A percentile compares a stretch with the other conserved stretches of the same genome.
These are phyloP conservation scores for Augiades crinisus DNA, from an alignment of 2,888 invertebrate genomes.

Conservation along the genomic window DNA sequence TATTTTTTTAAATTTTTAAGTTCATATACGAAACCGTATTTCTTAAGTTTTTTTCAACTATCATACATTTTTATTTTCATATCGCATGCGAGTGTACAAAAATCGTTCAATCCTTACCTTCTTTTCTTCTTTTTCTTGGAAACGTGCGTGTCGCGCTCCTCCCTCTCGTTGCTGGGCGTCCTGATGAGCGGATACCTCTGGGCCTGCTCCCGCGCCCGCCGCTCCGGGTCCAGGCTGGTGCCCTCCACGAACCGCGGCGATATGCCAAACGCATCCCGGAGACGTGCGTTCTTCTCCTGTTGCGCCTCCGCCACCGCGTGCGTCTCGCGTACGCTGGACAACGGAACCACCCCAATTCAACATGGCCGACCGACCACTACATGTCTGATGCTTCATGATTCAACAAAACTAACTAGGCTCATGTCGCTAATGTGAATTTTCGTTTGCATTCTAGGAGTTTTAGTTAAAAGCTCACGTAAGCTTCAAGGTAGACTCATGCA, in stretches of 20 bases:
- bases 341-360: constrained; percentile 31
- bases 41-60: no score
- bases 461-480: constrained; percentile 31
- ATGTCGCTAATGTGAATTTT: neutral
- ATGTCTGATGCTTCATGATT: neutral
- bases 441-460: constrained; percentile 9
- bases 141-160: constrained; percentile 57
- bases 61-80: no score
- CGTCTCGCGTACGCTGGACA: constrained; percentile 93
- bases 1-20: no score
- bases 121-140: constrained; percentile 88
- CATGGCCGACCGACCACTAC: constrained; percentile 26
- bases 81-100: no score
- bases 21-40: no score
- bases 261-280: constrained; percentile 97
- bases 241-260: constrained; percentile 97
- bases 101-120: constrained; percentile 82
- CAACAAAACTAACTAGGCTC: neutral
- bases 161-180: constrained; percentile 86
- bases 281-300: constrained; percentile 95
- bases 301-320: constrained; percentile 98
- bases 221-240: constrained; percentile 92
- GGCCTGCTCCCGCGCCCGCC: constrained; percentile 76
- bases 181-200: constrained; percentile 86
- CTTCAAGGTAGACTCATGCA: constrained; percentile 44